Evolutionary conservation across 2,797 vertebrate species (phyloP).

Genomic region (Fistularia tabacaria): DNA sequence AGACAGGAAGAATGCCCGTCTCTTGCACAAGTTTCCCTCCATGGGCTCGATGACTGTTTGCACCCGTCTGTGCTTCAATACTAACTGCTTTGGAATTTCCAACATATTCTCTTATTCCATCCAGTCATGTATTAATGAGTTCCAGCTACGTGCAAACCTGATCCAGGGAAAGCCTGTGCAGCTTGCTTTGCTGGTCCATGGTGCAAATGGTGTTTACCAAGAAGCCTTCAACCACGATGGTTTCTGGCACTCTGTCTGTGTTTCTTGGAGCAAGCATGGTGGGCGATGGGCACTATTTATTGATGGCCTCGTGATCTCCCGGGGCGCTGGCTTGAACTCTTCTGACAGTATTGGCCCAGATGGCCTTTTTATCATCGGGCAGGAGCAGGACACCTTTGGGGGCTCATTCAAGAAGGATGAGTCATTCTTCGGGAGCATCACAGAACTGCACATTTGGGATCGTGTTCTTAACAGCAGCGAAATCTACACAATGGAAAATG

Average conservation of each 20-base stretch:
- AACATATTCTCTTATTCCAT: slow-evolving; percentile 76
- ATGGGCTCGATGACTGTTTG: slow-evolving; percentile 71
- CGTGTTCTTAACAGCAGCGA: slow-evolving; percentile 61
- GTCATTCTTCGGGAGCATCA: slow-evolving; percentile 75
- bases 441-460: slow-evolving; percentile 77
- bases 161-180: slow-evolving; percentile 49
- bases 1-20: slow-evolving; percentile 56
- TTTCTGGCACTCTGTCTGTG: slow-evolving; percentile 71
- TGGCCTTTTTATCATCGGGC: slow-evolving; percentile 71
- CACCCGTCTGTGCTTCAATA: slow-evolving; percentile 58
- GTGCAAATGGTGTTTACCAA: slow-evolving; percentile 52
- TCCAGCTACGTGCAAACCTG: slow-evolving; percentile 72
- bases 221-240: slow-evolving; percentile 62
- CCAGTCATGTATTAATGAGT: slow-evolving; percentile 63
- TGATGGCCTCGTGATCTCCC: slow-evolving; percentile 37
- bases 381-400: slow-evolving; percentile 64
- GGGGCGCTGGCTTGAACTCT: slow-evolving; percentile 42
- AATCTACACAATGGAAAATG: slow-evolving; percentile 70
- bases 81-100: slow-evolving; percentile 58
- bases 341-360: slow-evolving; percentile 47
- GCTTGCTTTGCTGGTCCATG: slow-evolving; percentile 70
- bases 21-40: slow-evolving; percentile 62
- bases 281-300: slow-evolving; percentile 66
- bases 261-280: slow-evolving; percentile 63
- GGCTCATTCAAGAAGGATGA: slow-evolving; percentile 59